Base-by-base conservation (phyloP, 2,113 vertebrate genomes). In the Colossoma macropomum region DNA sequence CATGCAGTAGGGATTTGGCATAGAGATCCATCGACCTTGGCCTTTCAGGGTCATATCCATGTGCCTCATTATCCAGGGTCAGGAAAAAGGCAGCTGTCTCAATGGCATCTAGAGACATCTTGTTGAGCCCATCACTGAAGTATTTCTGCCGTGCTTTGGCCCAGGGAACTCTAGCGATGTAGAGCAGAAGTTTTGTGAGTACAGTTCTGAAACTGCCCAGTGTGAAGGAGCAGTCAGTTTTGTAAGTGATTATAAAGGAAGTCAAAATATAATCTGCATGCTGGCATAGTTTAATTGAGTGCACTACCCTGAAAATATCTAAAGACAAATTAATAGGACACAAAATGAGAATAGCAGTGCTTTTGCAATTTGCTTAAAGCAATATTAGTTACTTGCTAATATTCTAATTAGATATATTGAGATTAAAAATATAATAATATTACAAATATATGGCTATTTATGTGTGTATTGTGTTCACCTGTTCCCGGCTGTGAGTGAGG, bases 31-130 rank as follows among this genome's bases (percentile, higher is more conserved):
- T 91, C 17, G 96, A 97, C 69, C 88, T 86, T 45, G 89, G 90
- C 0, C 71, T 90, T 0, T 90, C 88, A 0, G 90, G 86, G 63
- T 91, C 87, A 1, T 94, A 96, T 83, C 92, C 91, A 3, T 96
- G 95, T 0, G 92, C 90, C 1, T 97, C 96, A 17, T 97, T 95
- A 0, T 98, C 97, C 84, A 99, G 86, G 0, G 95, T 88, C 62
- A 99, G 83, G 56, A 99, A 98, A 92, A 98, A 98, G 2, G 97
- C 96, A 0, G 96, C 95, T 0, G 96, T 95, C 87, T 99, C 97
- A 0, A 99, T 93, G 78, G 93, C 86, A 0, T 97, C 96, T 86
- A 99, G 89, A 0, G 97, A 90, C 0, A 1, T 71, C 87, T 92
- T 96, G 92, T 99, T 99, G 83, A 83, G 91, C 16, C 97, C 96